These are phyloP conservation scores for Amphimedon queenslandica DNA, from an alignment of 37 sponge, comb jelly and placozoan species.

Conservation along the genomic window DNA sequence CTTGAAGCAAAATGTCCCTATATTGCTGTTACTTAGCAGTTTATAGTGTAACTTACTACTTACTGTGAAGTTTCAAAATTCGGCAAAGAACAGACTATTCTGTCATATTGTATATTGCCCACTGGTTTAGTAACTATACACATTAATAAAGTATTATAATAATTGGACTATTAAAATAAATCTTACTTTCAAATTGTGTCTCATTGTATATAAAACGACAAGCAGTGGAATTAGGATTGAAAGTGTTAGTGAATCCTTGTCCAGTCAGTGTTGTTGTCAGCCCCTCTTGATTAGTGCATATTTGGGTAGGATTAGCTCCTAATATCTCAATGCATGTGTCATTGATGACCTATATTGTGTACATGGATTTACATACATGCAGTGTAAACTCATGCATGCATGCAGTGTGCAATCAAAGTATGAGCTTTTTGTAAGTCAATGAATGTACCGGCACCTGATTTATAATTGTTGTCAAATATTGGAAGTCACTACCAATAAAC, in stretches of 20 bases:
- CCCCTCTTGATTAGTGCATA: conserved; percentile 5
- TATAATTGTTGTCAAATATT: neutral
- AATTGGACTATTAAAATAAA: neutral
- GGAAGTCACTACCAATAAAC: neutral
- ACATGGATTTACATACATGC: neutral
- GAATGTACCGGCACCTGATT: neutral
- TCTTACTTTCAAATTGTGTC: too few relatives aligned
- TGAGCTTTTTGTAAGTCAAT: too few relatives aligned
- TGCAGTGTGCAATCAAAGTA: too few relatives aligned
- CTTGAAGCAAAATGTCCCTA: neutral
- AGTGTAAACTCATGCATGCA: too few relatives aligned
- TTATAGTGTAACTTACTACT: too few relatives aligned
- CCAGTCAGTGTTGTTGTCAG: neutral
- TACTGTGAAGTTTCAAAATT: too few relatives aligned
- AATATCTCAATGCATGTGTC: conserved; percentile 7
- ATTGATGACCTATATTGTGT: conserved; percentile 7
- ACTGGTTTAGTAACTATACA: conserved; percentile 2
- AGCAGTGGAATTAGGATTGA: neutral
- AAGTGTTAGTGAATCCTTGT: conserved; percentile 3
- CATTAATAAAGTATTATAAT: neutral
- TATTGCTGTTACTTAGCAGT: too few relatives aligned
- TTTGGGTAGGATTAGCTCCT: neutral
- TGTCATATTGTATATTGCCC: neutral
- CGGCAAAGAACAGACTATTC: conserved; percentile 1
- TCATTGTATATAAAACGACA: neutral